These are phyloP conservation scores for Cetoscarus ocellatus DNA, from an alignment of 2,797 vertebrate species.

Conservation along the genomic window DNA sequence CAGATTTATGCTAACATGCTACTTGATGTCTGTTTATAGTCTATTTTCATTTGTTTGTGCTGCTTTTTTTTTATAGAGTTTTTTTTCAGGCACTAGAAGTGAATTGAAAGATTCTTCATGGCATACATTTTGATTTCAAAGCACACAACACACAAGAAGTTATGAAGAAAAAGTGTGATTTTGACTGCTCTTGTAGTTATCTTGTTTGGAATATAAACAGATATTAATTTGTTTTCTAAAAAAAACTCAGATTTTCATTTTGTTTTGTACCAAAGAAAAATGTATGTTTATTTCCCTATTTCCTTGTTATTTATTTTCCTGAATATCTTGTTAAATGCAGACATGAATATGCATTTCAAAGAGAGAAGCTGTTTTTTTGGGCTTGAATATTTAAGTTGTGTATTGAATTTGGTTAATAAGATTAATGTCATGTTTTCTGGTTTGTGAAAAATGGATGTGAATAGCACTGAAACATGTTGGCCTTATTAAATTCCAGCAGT, in stretches of 20 bases:
- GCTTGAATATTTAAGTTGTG: neutral
- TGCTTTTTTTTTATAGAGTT: neutral
- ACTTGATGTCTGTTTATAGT: neutral
- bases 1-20: neutral
- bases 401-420: neutral
- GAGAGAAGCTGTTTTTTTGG: neutral
- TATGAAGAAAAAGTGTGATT: neutral
- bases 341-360: neutral
- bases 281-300: neutral
- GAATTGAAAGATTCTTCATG: neutral
- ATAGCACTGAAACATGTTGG: no score
- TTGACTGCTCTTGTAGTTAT: neutral
- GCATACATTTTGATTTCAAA: neutral
- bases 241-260: neutral
- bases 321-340: neutral
- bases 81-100: neutral
- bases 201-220: neutral
- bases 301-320: no score
- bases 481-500: no score
- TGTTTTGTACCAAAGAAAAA: conserved; percentile 5
- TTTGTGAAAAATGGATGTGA: neutral
- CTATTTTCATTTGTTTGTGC: neutral
- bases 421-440: neutral
- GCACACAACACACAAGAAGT: no score
- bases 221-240: neutral